Evolutionary conservation across 2,888 invertebrate genomes (phyloP), one percentile per base, ranked within the genome.

Genomic region (Tetranychus truncatus): DNA sequence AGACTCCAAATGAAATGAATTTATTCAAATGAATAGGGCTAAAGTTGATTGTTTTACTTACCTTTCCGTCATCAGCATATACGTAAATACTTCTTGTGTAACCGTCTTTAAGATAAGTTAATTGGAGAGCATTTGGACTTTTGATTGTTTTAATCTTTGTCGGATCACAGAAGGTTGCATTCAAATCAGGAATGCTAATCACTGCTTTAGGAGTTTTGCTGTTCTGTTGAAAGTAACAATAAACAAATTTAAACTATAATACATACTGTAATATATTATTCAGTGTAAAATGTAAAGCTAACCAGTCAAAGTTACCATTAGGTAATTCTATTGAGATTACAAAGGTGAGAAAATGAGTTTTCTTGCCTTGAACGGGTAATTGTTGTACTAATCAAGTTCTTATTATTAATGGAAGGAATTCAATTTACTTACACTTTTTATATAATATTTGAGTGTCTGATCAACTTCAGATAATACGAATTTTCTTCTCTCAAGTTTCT

Each of bases 51-150:
- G 7, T 15, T 72, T 45, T 45, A 75, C 77, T 78, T 79, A 83
- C 84, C 84, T 92, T 91, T 1, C 91, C 87, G 79, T 90, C 90
- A 79, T 92, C 90, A 79, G 92, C 90, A 81, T 91, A 91, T 0
- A 93, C 89, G 82, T 89, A 94, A 79, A 94, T 89, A 81, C 92
- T 92, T 78, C 93, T 84, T 1, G 93, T 93, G 4, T 89, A 87
- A 1, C 91, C 91, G 77, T 91, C 91, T 81, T 90, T 90, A 82
- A 91, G 86, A 81, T 89, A 93, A 1, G 91, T 90, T 66, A 94
- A 84, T 84, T 93, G 92, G 83, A 93, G 85, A 11, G 91, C 91
- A 82, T 90, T 91, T 81, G 87, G 87, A 82, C 89, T 87, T 20
- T 87, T 88, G 74, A 91, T 88, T 20, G 55, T 73, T 34, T 72